Percentiles rank a stretch among this genome's conserved stretches.
These are phyloP conservation scores for Enteromius fasciolatus DNA, from an alignment of 2,797 vertebrate genomes.

Conservation along the genomic window DNA sequence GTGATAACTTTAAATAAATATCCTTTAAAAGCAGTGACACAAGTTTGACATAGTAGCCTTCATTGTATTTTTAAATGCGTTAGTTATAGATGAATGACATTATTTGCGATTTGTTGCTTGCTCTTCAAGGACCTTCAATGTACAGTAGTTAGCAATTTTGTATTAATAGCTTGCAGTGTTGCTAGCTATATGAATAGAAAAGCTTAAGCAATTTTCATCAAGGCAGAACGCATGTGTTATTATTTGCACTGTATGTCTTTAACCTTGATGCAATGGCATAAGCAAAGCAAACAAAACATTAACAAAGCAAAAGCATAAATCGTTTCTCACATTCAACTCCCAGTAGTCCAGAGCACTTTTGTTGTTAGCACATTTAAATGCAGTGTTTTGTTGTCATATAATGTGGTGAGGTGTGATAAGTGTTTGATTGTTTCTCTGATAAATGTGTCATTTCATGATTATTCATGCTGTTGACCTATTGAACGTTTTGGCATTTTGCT, in stretches of 20 bases:
- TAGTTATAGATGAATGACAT: not conserved
- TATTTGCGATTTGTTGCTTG: not conserved
- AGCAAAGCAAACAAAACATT: conserved; percentile 13
- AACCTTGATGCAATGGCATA: conserved; percentile 7
- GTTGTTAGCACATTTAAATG: conserved; percentile 3
- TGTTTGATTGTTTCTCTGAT: not conserved
- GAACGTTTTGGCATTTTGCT: not conserved
- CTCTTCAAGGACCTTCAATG: not conserved
- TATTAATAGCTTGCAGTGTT: not conserved
- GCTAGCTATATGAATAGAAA: not conserved
- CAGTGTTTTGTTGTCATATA: conserved; percentile 1
- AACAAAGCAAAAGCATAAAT: not conserved
- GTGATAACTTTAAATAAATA: not conserved
- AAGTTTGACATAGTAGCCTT: not conserved
- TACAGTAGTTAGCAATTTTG: not conserved
- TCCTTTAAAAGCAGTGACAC: not conserved
- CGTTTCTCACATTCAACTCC: conserved; percentile 8
- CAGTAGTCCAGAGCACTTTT: not conserved
- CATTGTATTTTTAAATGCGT: not conserved
- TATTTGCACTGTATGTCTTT: not conserved
- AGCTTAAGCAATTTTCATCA: not conserved
- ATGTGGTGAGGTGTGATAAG: conserved; percentile 5
- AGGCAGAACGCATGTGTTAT: not conserved
- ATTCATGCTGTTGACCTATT: conserved; percentile 12
- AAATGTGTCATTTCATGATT: conserved; percentile 10